These are phyloP conservation scores for Erethizon dorsatum DNA, from an alignment of 2,797 vertebrate genomes.

Conservation along the genomic window DNA sequence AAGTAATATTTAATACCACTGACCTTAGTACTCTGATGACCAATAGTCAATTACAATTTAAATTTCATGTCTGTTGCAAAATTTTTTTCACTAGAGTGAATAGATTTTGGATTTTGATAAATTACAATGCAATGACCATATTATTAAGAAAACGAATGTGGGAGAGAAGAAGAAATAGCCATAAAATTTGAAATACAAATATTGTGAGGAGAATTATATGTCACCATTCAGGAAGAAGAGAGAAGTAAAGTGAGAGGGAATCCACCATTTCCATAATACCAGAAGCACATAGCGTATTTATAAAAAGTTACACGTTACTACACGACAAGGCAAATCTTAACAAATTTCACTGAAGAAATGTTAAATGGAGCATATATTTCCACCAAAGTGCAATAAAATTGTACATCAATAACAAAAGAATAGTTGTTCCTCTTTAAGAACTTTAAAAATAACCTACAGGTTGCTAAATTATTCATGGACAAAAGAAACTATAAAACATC, in stretches of 20 bases:
- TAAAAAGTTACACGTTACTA: not conserved
- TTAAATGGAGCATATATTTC: constrained; percentile 15
- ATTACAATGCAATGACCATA: not conserved
- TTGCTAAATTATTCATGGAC: constrained; percentile 72
- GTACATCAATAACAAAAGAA: constrained; percentile 67
- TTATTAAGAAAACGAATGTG: not conserved
- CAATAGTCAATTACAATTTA: constrained; percentile 34
- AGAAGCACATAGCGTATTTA: not conserved
- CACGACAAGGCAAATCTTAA: not conserved
- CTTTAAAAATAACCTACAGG: constrained; percentile 68
- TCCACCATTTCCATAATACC: not conserved
- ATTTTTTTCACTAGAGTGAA: constrained; percentile 24
- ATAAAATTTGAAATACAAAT: not conserved
- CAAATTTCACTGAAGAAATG: constrained; percentile 51
- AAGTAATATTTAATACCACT: not conserved
- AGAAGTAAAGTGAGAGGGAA: not conserved
- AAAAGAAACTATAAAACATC: constrained; percentile 60
- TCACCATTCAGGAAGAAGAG: not conserved
- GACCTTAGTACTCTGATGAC: not conserved
- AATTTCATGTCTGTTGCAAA: not conserved
- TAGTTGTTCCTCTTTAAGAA: constrained; percentile 46
- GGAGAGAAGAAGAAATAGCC: not conserved
- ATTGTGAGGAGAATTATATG: not conserved
- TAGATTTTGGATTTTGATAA: constrained; percentile 64
- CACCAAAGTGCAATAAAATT: constrained; percentile 15